Base-by-base conservation (phyloP, 2,113 vertebrate genomes). In the Thunnus thynnus region DNA sequence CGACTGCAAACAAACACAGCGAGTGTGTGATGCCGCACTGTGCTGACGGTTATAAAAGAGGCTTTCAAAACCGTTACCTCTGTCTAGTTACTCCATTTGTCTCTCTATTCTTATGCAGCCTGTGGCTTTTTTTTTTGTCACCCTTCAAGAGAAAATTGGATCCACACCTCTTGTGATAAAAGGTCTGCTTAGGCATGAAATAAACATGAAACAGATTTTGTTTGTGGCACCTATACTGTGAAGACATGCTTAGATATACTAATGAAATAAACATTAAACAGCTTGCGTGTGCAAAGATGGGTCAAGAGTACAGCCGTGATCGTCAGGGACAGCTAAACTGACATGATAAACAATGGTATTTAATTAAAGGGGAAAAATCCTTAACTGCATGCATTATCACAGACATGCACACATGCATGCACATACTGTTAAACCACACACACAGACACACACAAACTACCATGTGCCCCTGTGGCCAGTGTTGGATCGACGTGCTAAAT, bases 401-500 rank as follows among this genome's bases (percentile, higher is more conserved):
- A 71, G 27, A 68, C 25, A 30, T 36, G 5, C 47, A n/a, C 9
- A 13, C 25, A 62, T 18, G 60, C 22, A 4, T 14, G 72, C 67
- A 72, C 25, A 32, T 30, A 36, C 50, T 47, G 22, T 30, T n/a
- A 57, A 71, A 20, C 30, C 9, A 74, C 70, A 71, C 57, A 66
- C 32, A 27, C 30, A 44, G 41, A 47, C n/a, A 17, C 57, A 51
- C 41, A 78, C 22, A 72, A 68, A 78, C 81, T 63, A 78, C 36
- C 84, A 71, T 52, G 62, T 78, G 87, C 71, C 80, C 77, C 69
- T 68, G 83, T 90, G 90, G 82, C 81, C 86, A 54, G 70, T 48
- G 46, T 56, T 68, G 78, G 80, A 89, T 92, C 82, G 75, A 91
- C 87, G 56, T 44, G 62, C 60, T 93, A 84, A 93, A 94, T 94